These are phyloP conservation scores for Drosophila prostipennis DNA, from an alignment of 2,888 invertebrate genomes.

Conservation along the genomic window DNA sequence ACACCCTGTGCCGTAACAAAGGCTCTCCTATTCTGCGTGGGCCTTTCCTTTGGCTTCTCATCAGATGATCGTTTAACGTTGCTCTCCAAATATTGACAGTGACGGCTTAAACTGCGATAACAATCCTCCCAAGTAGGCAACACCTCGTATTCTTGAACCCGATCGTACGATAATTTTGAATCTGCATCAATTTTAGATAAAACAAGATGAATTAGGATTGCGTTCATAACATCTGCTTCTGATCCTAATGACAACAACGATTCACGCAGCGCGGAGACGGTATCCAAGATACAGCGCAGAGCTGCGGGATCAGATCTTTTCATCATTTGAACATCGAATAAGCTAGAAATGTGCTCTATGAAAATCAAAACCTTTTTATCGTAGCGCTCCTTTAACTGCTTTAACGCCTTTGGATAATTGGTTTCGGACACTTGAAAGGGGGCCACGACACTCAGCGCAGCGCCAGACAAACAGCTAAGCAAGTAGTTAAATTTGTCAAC, in stretches of 20 bases:
- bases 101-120: background rate
- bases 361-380: conserved; percentile 1
- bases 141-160: background rate
- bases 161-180: background rate
- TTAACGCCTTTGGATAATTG: background rate
- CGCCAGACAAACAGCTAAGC: background rate
- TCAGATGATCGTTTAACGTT: background rate
- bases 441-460: background rate
- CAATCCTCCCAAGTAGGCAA: background rate
- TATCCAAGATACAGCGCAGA: conserved; percentile 1
- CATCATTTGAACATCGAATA: background rate
- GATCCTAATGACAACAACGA: background rate
- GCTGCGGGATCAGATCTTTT: background rate
- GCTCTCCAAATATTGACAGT: too few relatives aligned
- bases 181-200: background rate
- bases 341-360: background rate
- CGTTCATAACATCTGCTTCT: conserved; percentile 1
- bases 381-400: background rate
- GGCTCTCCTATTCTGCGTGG: background rate
- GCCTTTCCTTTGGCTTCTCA: background rate
- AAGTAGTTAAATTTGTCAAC: conserved; percentile 1
- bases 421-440: background rate
- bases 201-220: background rate
- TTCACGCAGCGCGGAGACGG: conserved; percentile 1
- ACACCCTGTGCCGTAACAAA: background rate